Base-by-base conservation (phyloP, 2,888 invertebrate species). In the Ormyrus nitidulus region DNA sequence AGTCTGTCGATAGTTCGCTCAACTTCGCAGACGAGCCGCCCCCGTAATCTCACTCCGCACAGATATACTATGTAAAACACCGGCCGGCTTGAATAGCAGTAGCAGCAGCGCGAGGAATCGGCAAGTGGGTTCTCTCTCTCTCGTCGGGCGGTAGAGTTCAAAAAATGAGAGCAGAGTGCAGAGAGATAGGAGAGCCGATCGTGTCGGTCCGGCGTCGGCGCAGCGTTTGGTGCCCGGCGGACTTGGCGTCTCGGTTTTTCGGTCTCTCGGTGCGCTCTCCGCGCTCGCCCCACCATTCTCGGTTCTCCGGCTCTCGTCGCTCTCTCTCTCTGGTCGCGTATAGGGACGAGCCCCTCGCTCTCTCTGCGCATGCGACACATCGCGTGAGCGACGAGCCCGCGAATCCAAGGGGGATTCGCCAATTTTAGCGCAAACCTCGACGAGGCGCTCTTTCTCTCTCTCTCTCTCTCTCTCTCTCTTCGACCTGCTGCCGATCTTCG, bases 381-480 rank as follows among this genome's bases (percentile, higher is more conserved):
- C 80, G 80, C 77, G 80, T 73, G 80, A 80, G 81, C 78, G 58
- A 59, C 66, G 74, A 74, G 66, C 75, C 71, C 70, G 69, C 81
- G 73, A 61, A 81, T 70, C 65, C 73, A 53, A 11, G 34, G 68
- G 64, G 59, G 64, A 77, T 71, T 66, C 75, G 79, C 76, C 77
- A 81, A 77, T 81, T 79, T 81, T 81, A 81, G 81, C 81, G 65
- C 59, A 53, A 66, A 59, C 65, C 59, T 19, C 71, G 49, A 44
- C 70, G 64, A 6, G 10, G 44, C 19, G 1, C n/a, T 6, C 44
- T 34, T 0, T 11, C 51, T 19, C 6, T 19, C 3, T 46, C 53
- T 53, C 53, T 48, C 56, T 68, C 68, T 59, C 53, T 72, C 62
- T 54, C 13, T 49, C 49, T 49, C 51, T 59, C 10, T 46, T 10